Conservation (phyloP, 53 echinoderm and acorn worm genomes). For the Henricia sp. region DNA sequence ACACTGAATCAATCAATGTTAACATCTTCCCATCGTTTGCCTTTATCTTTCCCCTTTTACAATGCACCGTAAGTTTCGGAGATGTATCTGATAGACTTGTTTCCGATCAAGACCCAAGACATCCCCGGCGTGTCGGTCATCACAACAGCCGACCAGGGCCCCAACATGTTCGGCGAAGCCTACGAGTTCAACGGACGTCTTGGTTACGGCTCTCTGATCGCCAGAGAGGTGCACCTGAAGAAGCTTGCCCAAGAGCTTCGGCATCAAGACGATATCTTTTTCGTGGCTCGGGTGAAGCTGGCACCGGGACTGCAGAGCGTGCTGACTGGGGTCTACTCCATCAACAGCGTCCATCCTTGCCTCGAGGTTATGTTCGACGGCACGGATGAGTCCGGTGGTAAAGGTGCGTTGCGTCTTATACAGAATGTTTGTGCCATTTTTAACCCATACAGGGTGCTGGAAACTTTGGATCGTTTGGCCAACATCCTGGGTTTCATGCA, state of each 20-base stretch:
- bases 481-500: no score
- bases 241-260: constrained; percentile 47
- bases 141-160: neutral
- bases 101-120: constrained; percentile 9
- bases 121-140: constrained; percentile 24
- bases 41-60: no score
- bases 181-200: constrained; percentile 32
- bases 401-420: constrained; percentile 22
- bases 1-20: no score
- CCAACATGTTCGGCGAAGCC: constrained; percentile 26
- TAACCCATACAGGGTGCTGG: no score
- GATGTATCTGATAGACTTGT: constrained; percentile 31
- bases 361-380: constrained; percentile 45
- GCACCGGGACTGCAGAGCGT: constrained; percentile 41
- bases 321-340: constrained; percentile 47
- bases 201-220: constrained; percentile 21
- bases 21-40: no score
- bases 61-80: constrained; percentile 35
- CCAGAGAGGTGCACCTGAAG: constrained; percentile 34
- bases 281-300: constrained; percentile 47
- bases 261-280: constrained; percentile 32
- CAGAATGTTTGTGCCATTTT: no score
- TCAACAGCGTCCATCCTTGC: constrained; percentile 28
- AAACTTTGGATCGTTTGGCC: no score
- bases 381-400: constrained; percentile 1